A percentile compares a stretch with the other conserved stretches of the same genome.
Conservation (phyloP, 2,113 vertebrate species). For the Ciconia stormi region DNA sequence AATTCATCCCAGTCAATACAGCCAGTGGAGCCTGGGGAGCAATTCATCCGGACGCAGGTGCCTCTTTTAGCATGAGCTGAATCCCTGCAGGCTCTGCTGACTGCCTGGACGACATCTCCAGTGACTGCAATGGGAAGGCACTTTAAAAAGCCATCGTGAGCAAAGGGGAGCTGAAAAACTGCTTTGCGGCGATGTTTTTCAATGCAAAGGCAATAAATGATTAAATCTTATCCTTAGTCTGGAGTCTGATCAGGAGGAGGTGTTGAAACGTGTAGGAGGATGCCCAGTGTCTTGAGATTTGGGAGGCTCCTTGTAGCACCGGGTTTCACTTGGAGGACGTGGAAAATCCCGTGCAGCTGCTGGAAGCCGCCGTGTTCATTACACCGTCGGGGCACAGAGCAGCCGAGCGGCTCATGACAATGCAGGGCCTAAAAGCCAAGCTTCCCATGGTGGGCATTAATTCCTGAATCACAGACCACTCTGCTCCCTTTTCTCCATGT, state of each 20-base stretch:
- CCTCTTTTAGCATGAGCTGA: background rate
- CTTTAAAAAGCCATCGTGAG: fast-evolving
- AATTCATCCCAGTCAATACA: fast-evolving
- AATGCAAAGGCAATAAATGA: background rate
- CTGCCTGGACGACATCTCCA: background rate
- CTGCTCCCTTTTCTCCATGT: background rate
- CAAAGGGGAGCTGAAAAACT: background rate
- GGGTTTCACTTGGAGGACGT: background rate
- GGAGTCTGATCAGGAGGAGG: background rate
- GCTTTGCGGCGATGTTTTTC: background rate
- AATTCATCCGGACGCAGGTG: background rate
- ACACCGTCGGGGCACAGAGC: fast-evolving
- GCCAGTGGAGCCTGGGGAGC: background rate
- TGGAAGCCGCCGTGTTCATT: background rate
- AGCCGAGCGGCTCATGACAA: fast-evolving
- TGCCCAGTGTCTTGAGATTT: background rate
- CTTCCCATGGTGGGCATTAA: background rate
- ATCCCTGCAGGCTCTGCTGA: background rate
- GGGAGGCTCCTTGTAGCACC: background rate
- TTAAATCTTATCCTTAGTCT: background rate
- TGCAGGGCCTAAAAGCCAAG: background rate
- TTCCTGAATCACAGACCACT: background rate
- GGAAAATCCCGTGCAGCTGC: background rate
- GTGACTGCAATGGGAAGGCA: background rate
- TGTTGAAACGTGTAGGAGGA: background rate